Base-by-base conservation (phyloP, 2,797 vertebrate species). In the Tadarida brasiliensis region DNA sequence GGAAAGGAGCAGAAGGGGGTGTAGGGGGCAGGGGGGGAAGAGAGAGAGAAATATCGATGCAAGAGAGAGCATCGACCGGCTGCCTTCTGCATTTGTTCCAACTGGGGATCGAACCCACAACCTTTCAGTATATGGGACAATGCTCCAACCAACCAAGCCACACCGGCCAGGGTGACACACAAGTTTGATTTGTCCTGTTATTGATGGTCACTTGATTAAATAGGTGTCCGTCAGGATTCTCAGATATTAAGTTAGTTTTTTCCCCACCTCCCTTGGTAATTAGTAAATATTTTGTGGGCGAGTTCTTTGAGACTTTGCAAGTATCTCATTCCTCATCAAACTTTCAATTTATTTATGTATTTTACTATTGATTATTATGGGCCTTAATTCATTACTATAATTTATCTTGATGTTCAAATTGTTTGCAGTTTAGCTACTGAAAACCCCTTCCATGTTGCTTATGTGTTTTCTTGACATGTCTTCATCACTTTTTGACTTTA, bases 181-280 rank as follows among this genome's bases (percentile, higher is more conserved):
- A 88, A 19, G 80, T 96, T 89, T 94, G 54, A 76, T 89, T 89
- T 86, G 15, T 89, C 12, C 12, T 30, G 49, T 94, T 82, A 59
- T 26, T 90, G 17, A 70, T 26, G 15, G 30, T 49, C 14, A 82
- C 19, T 86, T 92, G 20, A 68, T 49, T 81, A 71, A 86, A 35
- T 4, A 30, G 82, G 1, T 86, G 54, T 65, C 54, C 67, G 28
- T 93, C 20, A 11, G 24, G 33, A 87, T 87, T 94, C 57, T 83
- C 49, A 91, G 19, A 17, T 80, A 61, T 54, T 22, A 33, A 71
- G 24, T 82, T 71, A n/a, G 17, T 14, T 63, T 74, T 14, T 63
- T 74, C 67, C 80, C 24, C 11, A n/a, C 28, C 11, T 35, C 11
- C 28, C 24, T 61, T 90, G 51, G 39, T 39, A 93, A 78, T 80